These are phyloP conservation scores for Cheilosia soror DNA, from an alignment of 2,888 invertebrate genomes.

Conservation along the genomic window DNA sequence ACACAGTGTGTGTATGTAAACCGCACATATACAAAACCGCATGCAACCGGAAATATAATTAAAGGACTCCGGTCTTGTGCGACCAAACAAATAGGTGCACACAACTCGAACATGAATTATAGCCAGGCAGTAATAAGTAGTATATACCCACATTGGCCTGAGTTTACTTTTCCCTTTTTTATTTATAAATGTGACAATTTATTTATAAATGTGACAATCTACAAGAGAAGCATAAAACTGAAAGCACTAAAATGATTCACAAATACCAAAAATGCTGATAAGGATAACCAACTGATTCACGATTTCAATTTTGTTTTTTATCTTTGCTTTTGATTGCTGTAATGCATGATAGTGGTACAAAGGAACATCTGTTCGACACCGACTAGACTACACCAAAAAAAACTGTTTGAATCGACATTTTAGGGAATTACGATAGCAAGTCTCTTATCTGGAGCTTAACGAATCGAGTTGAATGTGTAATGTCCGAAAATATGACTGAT, in stretches of 20 bases:
- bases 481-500: not conserved
- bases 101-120: conserved; percentile 51
- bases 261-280: conserved; percentile 7
- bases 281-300: not conserved
- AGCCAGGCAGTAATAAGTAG: conserved; percentile 11
- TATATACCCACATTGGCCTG: not conserved
- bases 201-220: not conserved
- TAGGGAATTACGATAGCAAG: not conserved
- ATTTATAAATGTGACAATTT: conserved; percentile 46
- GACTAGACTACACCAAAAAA: not conserved
- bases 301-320: too few relatives aligned
- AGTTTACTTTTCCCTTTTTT: conserved; percentile 2
- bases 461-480: conserved; percentile 17
- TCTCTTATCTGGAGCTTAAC: conserved; percentile 17
- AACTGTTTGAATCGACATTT: not conserved
- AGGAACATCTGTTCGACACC: conserved; percentile 20
- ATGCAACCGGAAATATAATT: conserved; percentile 55
- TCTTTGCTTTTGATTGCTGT: conserved; percentile 1
- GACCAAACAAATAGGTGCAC: conserved; percentile 34
- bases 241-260: conserved; percentile 8
- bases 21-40: conserved; percentile 11
- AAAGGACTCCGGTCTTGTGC: conserved; percentile 58
- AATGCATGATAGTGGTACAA: not conserved
- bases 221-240: not conserved
- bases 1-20: not conserved